These are phyloP conservation scores for Diarsia mendica DNA, from an alignment of 2,888 invertebrate species.

Conservation along the genomic window DNA sequence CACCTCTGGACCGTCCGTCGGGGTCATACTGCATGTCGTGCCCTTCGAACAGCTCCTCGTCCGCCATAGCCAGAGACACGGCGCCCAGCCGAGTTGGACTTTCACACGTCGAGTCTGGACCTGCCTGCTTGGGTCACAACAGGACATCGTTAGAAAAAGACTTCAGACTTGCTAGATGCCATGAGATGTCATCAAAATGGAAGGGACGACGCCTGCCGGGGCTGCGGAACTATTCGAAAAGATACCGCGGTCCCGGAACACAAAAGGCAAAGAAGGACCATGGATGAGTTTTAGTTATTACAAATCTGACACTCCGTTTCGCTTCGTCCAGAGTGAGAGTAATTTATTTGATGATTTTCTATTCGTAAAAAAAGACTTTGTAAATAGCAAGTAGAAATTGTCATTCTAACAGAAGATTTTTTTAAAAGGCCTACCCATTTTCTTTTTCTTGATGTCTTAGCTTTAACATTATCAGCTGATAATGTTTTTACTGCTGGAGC, in stretches of 20 bases:
- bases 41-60: constrained; percentile 80
- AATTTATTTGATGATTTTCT: no score
- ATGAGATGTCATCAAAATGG: no score
- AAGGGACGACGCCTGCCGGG: no score
- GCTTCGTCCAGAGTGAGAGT: no score
- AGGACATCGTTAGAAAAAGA: background rate
- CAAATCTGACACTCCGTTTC: no score
- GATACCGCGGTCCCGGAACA: no score
- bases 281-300: no score
- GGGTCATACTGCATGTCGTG: constrained; percentile 83
- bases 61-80: constrained; percentile 74
- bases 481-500: background rate
- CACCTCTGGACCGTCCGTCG: constrained; percentile 80
- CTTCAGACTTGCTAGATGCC: background rate
- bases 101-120: constrained; percentile 80
- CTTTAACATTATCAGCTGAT: background rate
- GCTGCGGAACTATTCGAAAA: no score
- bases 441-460: background rate
- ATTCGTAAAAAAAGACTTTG: no score
- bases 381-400: background rate
- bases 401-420: background rate
- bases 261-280: no score
- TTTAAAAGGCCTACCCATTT: background rate
- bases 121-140: constrained; percentile 66
- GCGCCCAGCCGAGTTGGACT: constrained; percentile 78